Conservation (phyloP, 1,140 invertebrate species). For the Oedothorax gibbosus region DNA sequence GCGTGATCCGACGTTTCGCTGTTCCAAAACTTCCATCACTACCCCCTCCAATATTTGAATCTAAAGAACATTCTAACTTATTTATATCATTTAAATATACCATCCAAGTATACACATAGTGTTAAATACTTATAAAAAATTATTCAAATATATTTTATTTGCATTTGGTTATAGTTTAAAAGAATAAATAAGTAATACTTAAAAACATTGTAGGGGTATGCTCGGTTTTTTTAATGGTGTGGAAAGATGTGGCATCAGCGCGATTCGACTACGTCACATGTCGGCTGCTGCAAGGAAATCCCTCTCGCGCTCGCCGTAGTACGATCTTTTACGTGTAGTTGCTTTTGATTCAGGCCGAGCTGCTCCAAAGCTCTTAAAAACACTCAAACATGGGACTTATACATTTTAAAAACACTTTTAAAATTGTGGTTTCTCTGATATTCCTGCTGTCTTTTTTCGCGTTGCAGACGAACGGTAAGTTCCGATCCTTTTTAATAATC, state of each 20-base stretch:
- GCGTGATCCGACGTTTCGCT: conserved; percentile 26
- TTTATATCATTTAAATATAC: neutral
- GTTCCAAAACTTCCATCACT: neutral
- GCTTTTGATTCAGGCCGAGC: conserved; percentile 12
- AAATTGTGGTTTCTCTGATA: conserved; percentile 11
- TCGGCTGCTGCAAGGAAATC: conserved; percentile 34
- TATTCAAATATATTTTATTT: no score
- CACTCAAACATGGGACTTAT: conserved; percentile 27
- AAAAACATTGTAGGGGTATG: neutral
- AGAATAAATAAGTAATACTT: neutral
- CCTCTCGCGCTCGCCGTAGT: conserved; percentile 30
- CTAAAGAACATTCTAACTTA: neutral
- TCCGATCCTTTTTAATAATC: conserved; percentile 11
- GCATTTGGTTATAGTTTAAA: neutral
- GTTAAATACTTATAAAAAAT: no score
- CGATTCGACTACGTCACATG: conserved; percentile 28
- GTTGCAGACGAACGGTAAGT: conserved; percentile 17
- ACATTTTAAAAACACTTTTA: conserved; percentile 5
- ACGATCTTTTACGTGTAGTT: conserved; percentile 30
- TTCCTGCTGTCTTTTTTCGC: conserved; percentile 7
- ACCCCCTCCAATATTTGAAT: neutral
- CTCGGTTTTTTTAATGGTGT: neutral
- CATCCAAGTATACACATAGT: no score
- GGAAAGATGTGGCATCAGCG: conserved; percentile 37
- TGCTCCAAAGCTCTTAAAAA: conserved; percentile 22